Evolutionary conservation across 2,113 vertebrate genomes (phyloP).

Genomic region (Connochaetes taurinus): DNA sequence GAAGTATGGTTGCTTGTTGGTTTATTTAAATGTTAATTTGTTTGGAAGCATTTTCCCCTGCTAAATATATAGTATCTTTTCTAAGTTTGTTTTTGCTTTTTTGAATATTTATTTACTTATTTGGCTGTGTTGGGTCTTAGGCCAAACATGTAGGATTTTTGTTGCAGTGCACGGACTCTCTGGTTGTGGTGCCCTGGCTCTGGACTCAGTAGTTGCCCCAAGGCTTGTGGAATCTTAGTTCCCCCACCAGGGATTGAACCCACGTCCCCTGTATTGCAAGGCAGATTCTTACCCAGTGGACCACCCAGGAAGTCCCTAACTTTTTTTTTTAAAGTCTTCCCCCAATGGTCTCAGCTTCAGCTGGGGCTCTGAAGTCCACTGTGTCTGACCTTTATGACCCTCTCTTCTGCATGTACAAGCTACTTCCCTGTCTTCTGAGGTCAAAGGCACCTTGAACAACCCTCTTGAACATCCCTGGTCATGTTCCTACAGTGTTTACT

Average conservation of each 20-base stretch:
- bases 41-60: not conserved
- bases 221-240: not conserved
- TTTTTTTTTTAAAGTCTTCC: not conserved
- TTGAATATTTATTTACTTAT: not conserved
- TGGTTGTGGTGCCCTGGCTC: not conserved
- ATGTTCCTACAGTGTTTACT: accelerated
- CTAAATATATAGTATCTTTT: not conserved
- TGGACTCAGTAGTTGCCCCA: not conserved
- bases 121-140: not conserved
- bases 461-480: too few species aligned
- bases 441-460: not conserved
- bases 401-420: not conserved
- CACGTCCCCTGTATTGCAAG: not conserved
- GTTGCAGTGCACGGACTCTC: not conserved
- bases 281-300: not conserved
- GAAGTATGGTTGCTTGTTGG: not conserved
- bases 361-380: not conserved
- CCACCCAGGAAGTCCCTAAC: not conserved
- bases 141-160: not conserved
- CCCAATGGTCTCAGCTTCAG: not conserved
- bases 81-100: not conserved
- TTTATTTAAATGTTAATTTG: not conserved
- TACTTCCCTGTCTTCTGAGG: not conserved
- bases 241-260: not conserved
- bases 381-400: not conserved